Evolutionary conservation across 2,888 invertebrate species (phyloP), one percentile per base, ranked within the genome.

Genomic region (Trimorus sp.): DNA sequence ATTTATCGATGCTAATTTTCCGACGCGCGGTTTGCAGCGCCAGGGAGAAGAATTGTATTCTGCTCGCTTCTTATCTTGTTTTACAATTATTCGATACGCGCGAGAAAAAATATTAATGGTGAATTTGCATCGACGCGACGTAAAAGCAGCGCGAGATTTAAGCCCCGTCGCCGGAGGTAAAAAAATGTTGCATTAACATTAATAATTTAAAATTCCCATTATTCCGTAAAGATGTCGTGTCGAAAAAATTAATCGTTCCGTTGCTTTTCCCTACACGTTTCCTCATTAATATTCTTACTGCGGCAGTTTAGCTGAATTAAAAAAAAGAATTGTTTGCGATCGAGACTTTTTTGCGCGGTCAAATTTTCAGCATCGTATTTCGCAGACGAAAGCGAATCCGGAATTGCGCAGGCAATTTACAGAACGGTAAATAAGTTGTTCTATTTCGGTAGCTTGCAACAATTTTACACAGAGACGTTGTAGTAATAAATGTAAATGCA

Each of bases 1-100:
- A 91, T 91, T 91, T 91, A 91, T 91, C 89, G 91, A 91, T 91
- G 91, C 91, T 91, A 91, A 91, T 91, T 91, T 91, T 89, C 91
- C 89, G 87, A 87, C 88, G 86, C 87, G 87, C 86, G 87, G 87
- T 86, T 87, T 87, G 85, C 85, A 69, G 80, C 88, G 79, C 85
- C 86, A 7, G 76, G 82, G 85, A 85, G 87, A 90, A 89, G 88
- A 89, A 90, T 89, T 89, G 89, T 88, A 85, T 85, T 85, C 84
- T 70, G 79, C 82, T 81, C 76, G 78, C 74, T 75, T 79, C 82
- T 84, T 85, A 82, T 79, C 59, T 71, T 58, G 68, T 83, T 60
- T 70, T 82, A 75, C 79, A 65, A 59, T 79, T 79, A 66, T 81
- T 66, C 66, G 59, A 69, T 79, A 71, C 42, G 26, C 26, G 26